Percentiles rank a stretch among this genome's conserved stretches.
phyloP scores from a whole-genome alignment of 2,797 vertebrate species.

The Pelodytes ibericus region DNA sequence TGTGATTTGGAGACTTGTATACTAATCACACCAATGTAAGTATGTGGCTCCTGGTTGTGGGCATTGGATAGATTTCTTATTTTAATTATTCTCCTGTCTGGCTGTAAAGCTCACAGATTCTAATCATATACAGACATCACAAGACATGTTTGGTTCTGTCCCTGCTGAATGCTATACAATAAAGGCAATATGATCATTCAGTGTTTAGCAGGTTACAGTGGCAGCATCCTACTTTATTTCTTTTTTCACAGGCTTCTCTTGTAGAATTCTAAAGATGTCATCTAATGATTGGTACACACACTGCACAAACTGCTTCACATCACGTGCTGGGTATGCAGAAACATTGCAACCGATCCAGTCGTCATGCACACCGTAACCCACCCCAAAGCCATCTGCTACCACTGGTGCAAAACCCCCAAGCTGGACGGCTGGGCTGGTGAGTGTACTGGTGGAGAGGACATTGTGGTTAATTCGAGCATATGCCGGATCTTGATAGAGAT shows the following conservation, averaged over 20 bases:
- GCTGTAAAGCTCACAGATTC: too few species aligned
- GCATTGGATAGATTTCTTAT: too few species aligned
- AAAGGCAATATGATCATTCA: constrained; percentile 7
- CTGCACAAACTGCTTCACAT: constrained; percentile 84
- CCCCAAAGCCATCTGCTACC: constrained; percentile 89
- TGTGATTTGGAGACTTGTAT: too few species aligned
- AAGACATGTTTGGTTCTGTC: neutral
- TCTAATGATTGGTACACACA: constrained; percentile 87
- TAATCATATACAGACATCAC: too few species aligned
- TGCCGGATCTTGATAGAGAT: constrained; percentile 85
- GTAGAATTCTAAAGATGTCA: constrained; percentile 88
- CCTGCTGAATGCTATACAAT: neutral
- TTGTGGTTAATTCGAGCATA: constrained; percentile 90
- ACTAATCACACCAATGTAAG: too few species aligned
- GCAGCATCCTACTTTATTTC: constrained; percentile 46
- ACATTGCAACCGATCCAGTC: constrained; percentile 90
- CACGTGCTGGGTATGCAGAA: constrained; percentile 84
- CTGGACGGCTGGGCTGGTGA: constrained; percentile 84
- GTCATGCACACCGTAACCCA: constrained; percentile 87
- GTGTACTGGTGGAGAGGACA: constrained; percentile 94
- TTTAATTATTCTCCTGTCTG: too few species aligned
- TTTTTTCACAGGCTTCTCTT: constrained; percentile 77
- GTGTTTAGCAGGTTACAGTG: neutral
- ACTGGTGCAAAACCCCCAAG: constrained; percentile 93
- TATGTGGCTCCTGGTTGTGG: too few species aligned